Percentiles rank a stretch among this genome's conserved stretches.
Conservation (phyloP, 1,140 invertebrate genomes). For the Caenorhabditis brenneri region DNA sequence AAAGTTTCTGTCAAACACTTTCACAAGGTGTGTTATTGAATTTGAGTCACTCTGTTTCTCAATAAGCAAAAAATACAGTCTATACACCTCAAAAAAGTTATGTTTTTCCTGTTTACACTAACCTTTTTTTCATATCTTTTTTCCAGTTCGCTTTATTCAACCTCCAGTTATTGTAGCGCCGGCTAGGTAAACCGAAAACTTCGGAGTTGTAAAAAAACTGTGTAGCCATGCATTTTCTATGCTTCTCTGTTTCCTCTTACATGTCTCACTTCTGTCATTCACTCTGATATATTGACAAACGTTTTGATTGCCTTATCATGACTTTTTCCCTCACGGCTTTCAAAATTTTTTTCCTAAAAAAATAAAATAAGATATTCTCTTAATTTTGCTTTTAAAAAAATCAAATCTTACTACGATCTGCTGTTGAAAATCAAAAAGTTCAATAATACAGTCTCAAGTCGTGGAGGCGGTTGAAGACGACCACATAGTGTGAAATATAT, state of each 20-base stretch:
- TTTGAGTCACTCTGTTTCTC: not conserved
- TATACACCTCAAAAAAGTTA: not conserved
- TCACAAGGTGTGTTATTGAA: no score
- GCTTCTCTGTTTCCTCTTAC: not conserved
- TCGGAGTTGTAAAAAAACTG: not conserved
- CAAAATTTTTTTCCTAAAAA: not conserved
- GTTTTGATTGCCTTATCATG: constrained; percentile 29
- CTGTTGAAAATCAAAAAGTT: not conserved
- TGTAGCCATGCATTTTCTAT: not conserved
- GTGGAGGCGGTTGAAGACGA: not conserved
- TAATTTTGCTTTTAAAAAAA: no score
- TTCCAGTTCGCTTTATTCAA: not conserved
- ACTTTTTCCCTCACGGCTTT: not conserved
- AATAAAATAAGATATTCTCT: not conserved
- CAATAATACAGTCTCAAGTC: not conserved
- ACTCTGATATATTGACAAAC: constrained; percentile 35
- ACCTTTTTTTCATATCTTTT: not conserved
- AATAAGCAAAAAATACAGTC: not conserved
- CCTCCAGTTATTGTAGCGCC: no score
- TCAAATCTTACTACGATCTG: not conserved
- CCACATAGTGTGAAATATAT: not conserved
- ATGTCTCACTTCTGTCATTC: not conserved
- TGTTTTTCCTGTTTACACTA: not conserved
- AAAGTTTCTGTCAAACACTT: no score
- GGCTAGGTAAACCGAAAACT: not conserved